Evolutionary conservation across 2,888 invertebrate species (phyloP), one percentile per base, ranked within the genome.

Genomic region (Petrolisthes cinctipes): DNA sequence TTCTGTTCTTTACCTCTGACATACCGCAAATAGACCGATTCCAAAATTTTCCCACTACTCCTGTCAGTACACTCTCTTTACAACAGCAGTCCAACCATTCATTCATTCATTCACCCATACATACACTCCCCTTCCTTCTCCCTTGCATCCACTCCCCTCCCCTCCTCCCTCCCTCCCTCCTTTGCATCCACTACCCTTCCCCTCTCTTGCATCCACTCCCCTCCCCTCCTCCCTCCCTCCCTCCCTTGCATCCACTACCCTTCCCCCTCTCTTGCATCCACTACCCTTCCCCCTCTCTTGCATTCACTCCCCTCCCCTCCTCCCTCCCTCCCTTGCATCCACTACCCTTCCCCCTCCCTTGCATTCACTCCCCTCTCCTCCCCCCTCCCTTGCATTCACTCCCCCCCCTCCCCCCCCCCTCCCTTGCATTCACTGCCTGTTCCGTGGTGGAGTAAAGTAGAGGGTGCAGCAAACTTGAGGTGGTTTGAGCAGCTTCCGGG

Each of bases 401-500:
- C 61, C 3, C 9, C 61, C 11, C 56, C 23, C 20, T 20, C 57
- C 4, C n/a, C 7, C n/a, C 20, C 5, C 53, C 7, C n/a, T 14
- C n/a, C 5, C n/a, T 5, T 57, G 6, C 20, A 5, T 2, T 23
- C 4, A 2, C 5, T 37, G 23, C 4, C 11, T 23, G 4, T 37
- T 57, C 20, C 9, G 20, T 4, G 14, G 14, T 11, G 11, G 23
- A 20, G 6, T 71, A 75, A 20, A 75, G 51, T 61, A 61, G 17
- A 61, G 17, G 11, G 61, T 61, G 61, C 61, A 61, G 61, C 61
- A 61, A 61, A 61, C 37, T 61, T 61, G 61, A 61, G 61, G 61
- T 61, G 61, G 61, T 61, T 61, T 61, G 61, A 61, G 61, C 61
- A 61, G 61, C 61, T 61, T 61, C 61, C 61, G 61, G 61, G 61